Evolutionary conservation across 2,888 invertebrate genomes (phyloP), one percentile per base, ranked within the genome.

Genomic region (Molorchus minor): DNA sequence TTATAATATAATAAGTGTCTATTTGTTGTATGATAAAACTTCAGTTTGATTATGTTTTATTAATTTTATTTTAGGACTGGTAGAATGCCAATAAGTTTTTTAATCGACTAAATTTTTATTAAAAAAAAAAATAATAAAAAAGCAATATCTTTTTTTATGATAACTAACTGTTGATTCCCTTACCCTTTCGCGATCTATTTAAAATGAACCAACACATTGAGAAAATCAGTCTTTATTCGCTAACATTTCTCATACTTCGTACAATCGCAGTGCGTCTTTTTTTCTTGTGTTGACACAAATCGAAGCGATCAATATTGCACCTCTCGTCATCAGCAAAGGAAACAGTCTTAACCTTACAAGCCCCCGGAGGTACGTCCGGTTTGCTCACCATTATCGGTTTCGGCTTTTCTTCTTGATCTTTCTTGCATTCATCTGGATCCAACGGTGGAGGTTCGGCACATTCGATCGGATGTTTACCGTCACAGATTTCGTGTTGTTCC

Each of bases 181-280:
- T n/a, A n/a, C n/a, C n/a, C n/a, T n/a, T n/a, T n/a, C n/a, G n/a
- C n/a, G n/a, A n/a, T n/a, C n/a, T n/a, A n/a, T n/a, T n/a, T n/a
- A n/a, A n/a, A n/a, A n/a, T n/a, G n/a, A n/a, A n/a, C n/a, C n/a
- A n/a, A n/a, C n/a, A n/a, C n/a, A n/a, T n/a, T n/a, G n/a, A n/a
- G n/a, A n/a, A n/a, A n/a, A n/a, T n/a, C n/a, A n/a, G n/a, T n/a
- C n/a, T 33, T 33, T 33, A 33, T 33, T 10, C 33, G n/a, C 33
- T 47, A 47, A 35, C 47, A 65, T 58, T 65, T 65, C 25, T 67
- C 56, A 65, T 78, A 78, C 62, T 77, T 70, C 1, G 77, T 78
- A 64, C 79, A 79, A 47, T 76, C 74, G 43, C 77, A 77, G 35
- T 71, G 72, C n/a, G n/a, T n/a, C n/a, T 77, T 15, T 76, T 71